Evolutionary conservation across 2,113 vertebrate genomes (phyloP), one percentile per base, ranked within the genome.

Genomic region (Chloebia gouldiae): DNA sequence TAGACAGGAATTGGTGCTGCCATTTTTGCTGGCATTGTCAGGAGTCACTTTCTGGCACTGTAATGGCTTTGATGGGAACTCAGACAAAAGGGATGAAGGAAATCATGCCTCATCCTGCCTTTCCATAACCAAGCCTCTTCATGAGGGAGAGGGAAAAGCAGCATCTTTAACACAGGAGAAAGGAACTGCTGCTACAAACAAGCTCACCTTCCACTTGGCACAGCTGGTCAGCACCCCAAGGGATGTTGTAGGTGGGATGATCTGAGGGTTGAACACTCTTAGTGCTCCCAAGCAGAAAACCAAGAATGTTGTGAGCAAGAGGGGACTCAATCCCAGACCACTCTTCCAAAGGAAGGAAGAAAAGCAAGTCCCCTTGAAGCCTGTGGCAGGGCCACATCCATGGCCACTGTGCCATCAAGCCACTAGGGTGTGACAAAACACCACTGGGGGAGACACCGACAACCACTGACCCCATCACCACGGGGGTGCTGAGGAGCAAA

Each of bases 381-480:
- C 69, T 40, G 61, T 30, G 56, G 47, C 77, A 50, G 49, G 42
- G 31, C 24, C 70, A 59, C 57, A 15, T 35, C n/a, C 15, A 24
- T 7, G 11, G 72, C 51, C 53, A 60, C 70, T 20, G 22, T 71
- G 49, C 22, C 45, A n/a, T 39, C 16, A 14, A 70, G 56, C 69
- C 90, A 69, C 78, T 61, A 76, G 59, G 33, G 42, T 86, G 79
- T 66, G 92, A 93, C 64, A 96, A 77, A 93, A n/a, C 70, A 54
- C 35, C 76, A 86, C 17, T 2, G 1, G 51, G 73, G 69, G 77
- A 81, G 54, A 70, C 44, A 22, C 1, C 1, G 31, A 40, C 9
- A 69, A 35, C 13, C 35, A 42, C 21, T 19, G 16, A 39, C 47
- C 39, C 54, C 37, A 15, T 8, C 1, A 2, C n/a, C 65, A 44